Conservation (phyloP, 2,888 invertebrate genomes). For the Acheta domesticus region DNA sequence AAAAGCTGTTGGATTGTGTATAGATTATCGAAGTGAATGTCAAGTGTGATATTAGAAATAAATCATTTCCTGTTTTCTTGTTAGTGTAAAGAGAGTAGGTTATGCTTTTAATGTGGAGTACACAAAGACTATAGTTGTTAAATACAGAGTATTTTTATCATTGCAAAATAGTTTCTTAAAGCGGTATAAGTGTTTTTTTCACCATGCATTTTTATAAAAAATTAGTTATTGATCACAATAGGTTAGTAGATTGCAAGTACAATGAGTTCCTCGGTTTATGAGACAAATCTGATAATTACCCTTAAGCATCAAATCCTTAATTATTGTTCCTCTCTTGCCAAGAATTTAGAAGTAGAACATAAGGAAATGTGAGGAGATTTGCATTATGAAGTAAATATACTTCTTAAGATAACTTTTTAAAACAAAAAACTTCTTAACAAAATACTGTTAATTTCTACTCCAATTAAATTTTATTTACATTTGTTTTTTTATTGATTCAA, state of each 20-base stretch:
- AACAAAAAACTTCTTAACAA: background rate
- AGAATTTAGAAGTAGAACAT: too few relatives aligned
- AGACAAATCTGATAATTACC: background rate
- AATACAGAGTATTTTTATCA: background rate
- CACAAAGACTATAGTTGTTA: background rate
- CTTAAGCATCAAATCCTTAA: too few relatives aligned
- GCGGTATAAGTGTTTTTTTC: background rate
- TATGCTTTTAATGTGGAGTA: background rate
- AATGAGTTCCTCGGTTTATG: background rate
- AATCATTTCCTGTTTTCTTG: background rate
- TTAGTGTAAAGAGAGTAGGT: background rate
- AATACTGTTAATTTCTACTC: background rate
- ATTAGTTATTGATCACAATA: background rate
- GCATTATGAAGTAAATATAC: too few relatives aligned
- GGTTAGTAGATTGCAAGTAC: background rate
- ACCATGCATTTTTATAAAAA: constrained; percentile 9
- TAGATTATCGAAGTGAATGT: background rate
- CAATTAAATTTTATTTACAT: too few relatives aligned
- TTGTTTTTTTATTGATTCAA: too few relatives aligned
- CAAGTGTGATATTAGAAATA: constrained; percentile 2
- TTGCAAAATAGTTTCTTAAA: background rate
- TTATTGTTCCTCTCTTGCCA: too few relatives aligned
- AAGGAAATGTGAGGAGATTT: too few relatives aligned
- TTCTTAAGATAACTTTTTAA: too few relatives aligned
- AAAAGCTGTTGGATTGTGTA: background rate